Evolutionary conservation across 2,888 invertebrate species (phyloP), one percentile per base, ranked within the genome.

Genomic region (Leucozona laternaria): DNA sequence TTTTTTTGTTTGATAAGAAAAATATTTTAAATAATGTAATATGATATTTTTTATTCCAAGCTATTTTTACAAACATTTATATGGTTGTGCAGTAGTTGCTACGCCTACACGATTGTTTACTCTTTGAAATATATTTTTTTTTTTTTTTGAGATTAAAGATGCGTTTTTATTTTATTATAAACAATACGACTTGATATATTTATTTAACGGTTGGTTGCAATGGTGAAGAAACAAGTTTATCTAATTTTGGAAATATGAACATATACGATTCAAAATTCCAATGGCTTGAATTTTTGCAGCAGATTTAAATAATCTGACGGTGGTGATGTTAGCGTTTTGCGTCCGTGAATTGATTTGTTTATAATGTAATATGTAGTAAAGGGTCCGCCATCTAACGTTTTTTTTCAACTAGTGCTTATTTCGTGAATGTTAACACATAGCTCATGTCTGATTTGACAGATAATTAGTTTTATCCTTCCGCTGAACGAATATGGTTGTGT

Each of bases 41-140:
- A 31, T 71, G 84, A 84, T 84, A 57, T 83, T 79, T 43, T 53
- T 79, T 79, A 31, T 31, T 31, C 17, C 7, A 71, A 80, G 43
- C 73, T 84, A 76, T 80, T 79, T 80, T 76, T 84, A 76, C 48
- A 76, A 45, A 71, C 48, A 31, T 31, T 7, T 58, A 43, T 22
- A 77, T 58, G 48, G 20, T 45, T 62, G n/a, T 60, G 60, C 55
- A 79, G 37, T 70, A 40, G 72, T 75, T 79, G 40, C 50, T 58
- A 45, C 57, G 64, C 75, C 73, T 79, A 64, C 60, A 55, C 37
- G 22, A 64, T 50, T 79, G 48, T 79, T 83, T 75, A 62, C 22
- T 57, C 28, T n/a, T 37, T 53, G 50, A 15, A 10, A 7, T 66
- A 6, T 37, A 31, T n/a, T 1, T 17, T 31, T 50, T 50, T 37